Evolutionary conservation across 2,888 invertebrate species (phyloP).

Genomic region (Busseola fusca): DNA sequence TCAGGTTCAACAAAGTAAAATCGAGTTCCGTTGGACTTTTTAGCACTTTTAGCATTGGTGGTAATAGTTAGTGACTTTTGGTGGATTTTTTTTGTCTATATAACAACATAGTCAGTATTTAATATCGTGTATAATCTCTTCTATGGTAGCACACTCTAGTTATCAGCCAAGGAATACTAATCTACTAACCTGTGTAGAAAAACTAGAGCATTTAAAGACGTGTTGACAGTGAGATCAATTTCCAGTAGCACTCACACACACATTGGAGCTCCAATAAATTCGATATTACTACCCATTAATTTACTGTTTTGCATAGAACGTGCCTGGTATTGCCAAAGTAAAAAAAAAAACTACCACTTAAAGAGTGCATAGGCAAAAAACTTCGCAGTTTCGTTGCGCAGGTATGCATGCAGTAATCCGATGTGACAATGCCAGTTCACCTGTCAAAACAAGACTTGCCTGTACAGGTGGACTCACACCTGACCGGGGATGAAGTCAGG

Average conservation of each 20-base stretch:
- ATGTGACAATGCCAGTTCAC: conserved; percentile 76
- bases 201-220: conserved; percentile 8
- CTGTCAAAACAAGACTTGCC: conserved; percentile 83
- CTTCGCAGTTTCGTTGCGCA: conserved; percentile 51
- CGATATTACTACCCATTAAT: conserved; percentile 47
- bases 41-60: not conserved
- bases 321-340: conserved; percentile 37
- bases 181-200: not conserved
- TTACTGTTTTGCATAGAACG: conserved; percentile 57
- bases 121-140: not conserved
- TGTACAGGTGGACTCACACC: conserved; percentile 82
- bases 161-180: not conserved
- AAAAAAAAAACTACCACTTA: conserved; percentile 44
- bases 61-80: not conserved
- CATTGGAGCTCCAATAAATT: conserved; percentile 42
- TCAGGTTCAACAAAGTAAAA: not conserved
- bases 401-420: conserved; percentile 69
- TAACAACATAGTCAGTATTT: not conserved
- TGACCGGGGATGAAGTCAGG: conserved; percentile 66
- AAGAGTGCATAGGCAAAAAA: conserved; percentile 56
- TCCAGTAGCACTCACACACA: conserved; percentile 16
- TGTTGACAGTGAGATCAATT: conserved; percentile 10
- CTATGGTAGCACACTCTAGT: not conserved
- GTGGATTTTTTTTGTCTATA: not conserved
- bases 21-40: not conserved